Percentiles rank a stretch among this genome's conserved stretches.
phyloP scores from a whole-genome alignment of 2,888 invertebrate genomes.

The Neoitamus cyanurus region DNA sequence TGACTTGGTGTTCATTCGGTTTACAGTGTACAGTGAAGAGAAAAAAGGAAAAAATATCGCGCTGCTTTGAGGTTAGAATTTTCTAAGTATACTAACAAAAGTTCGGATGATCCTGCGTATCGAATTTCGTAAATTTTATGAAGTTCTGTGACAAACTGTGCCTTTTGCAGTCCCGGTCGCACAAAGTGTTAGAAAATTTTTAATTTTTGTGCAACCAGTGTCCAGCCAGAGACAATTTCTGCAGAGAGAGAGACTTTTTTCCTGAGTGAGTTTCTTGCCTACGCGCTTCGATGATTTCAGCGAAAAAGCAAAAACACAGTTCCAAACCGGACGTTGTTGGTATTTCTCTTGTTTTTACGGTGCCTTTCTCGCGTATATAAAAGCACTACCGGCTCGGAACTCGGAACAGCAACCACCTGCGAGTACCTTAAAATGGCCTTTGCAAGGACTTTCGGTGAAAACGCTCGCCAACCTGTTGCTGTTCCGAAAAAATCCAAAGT shows the following conservation, averaged over 20 bases:
- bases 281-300: constrained; percentile 44
- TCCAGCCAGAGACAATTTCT: not conserved
- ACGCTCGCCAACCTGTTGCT: constrained; percentile 35
- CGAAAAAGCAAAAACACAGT: constrained; percentile 29
- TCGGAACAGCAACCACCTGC: not conserved
- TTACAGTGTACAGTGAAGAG: not conserved
- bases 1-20: constrained; percentile 7
- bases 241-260: not conserved
- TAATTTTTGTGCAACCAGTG: not conserved
- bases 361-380: not conserved
- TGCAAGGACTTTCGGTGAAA: constrained; percentile 1
- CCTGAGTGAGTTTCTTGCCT: constrained; percentile 39
- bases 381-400: constrained; percentile 12
- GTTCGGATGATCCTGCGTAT: not conserved
- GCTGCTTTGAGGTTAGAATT: constrained; percentile 16
- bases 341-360: constrained; percentile 12
- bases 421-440: constrained; percentile 13
- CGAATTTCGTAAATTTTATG: not conserved
- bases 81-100: not conserved
- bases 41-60: not conserved
- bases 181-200: not conserved
- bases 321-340: constrained; percentile 33
- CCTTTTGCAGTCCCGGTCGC: not conserved
- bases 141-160: not conserved
- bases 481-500: constrained; percentile 32